A percentile compares a stretch with the other conserved stretches of the same genome.
phyloP scores from a whole-genome alignment of 2,797 vertebrate genomes.

The Chelidonichthys spinosus region DNA sequence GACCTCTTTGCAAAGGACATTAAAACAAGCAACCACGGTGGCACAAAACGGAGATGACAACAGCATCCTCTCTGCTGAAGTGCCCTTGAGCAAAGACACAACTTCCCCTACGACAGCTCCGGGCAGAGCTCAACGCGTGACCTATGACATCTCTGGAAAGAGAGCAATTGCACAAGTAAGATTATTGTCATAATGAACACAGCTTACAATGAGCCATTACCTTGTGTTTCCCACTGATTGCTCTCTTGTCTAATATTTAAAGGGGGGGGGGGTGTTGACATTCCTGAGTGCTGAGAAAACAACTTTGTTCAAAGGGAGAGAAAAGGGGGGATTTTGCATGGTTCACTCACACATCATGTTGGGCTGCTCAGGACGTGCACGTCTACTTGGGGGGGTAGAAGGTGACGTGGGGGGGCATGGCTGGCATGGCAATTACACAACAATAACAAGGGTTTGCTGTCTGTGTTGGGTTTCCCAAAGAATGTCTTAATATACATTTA shows the following conservation, averaged over 20 bases:
- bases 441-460: constrained; percentile 10
- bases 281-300: constrained; percentile 73
- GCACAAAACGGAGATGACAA: background rate
- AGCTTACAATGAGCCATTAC: constrained; percentile 6
- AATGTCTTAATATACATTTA: background rate
- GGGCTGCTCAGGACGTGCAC: constrained; percentile 5
- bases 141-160: background rate
- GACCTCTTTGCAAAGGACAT: background rate
- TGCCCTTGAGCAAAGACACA: constrained; percentile 23
- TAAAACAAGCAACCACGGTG: constrained; percentile 18
- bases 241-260: constrained; percentile 71
- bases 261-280: constrained; percentile 68
- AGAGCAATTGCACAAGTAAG: background rate
- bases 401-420: background rate
- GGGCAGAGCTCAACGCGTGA: background rate
- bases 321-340: background rate
- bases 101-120: background rate
- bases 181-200: background rate
- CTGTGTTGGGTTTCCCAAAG: background rate
- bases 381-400: background rate
- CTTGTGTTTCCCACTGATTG: constrained; percentile 1
- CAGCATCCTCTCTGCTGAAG: constrained; percentile 12
- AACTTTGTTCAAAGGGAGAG: constrained; percentile 34
- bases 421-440: constrained; percentile 19
- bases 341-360: background rate